Base-by-base conservation (phyloP, 2,113 vertebrate species). In the Salvator merianae region DNA sequence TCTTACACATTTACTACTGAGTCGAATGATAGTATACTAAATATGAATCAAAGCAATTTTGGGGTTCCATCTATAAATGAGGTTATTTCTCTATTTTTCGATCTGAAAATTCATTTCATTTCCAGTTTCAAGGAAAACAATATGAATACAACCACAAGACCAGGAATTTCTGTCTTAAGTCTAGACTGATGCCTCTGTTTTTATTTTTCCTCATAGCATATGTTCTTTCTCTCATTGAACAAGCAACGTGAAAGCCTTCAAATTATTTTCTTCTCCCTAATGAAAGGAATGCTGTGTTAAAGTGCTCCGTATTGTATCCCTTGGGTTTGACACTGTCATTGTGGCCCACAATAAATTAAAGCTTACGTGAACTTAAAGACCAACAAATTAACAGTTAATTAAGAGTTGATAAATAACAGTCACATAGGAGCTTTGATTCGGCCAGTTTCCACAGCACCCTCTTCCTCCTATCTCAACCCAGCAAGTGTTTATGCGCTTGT, bases 401-500 rank as follows among this genome's bases (percentile, higher is more conserved):
- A 97, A 94, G 66, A 81, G 93, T 92, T 96, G 96, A 97, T 97
- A 96, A 95, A 97, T 96, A 95, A 95, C 96, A 97, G 96, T 84
- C 83, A 75, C 87, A 40, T 83, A 74, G 88, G 32, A 82, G 74
- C 82, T 86, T 66, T 83, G 86, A 79, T 62, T 91, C 38, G 59
- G 83, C 82, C 66, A 65, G 87, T 47, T 81, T 93, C 93, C 91
- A 93, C 92, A 83, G 93, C 94, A 86, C 90, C 59, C 93, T 86
- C 71, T 93, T 83, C 89, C 90, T 77, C 63, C 0, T 94, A 93
- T 96, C 96, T 95, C 50, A 47, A 92, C 82, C 85, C 94, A 92
- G 95, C 93, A 94, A 97, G 97, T 97, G 97, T 97, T 98, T 97
- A 97, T 96, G 95, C 92, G 95, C 95, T 93, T 90, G 95, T 96